Percentiles rank a stretch among this genome's conserved stretches.
Conservation (phyloP, 2,113 vertebrate genomes). For the Psephotus haematonotus region DNA sequence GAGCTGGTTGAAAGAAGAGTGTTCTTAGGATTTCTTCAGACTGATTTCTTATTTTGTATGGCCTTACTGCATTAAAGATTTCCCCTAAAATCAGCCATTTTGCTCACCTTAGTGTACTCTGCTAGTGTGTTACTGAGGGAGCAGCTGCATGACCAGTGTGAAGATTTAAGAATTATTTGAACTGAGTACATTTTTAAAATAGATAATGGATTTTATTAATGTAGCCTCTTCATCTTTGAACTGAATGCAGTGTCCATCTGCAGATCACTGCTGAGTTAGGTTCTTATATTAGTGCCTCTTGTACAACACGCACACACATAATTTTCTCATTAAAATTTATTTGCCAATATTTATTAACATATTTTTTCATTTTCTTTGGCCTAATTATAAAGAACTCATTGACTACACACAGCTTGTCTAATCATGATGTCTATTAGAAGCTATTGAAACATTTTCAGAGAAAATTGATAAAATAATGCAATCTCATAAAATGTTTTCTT, state of each 20-base stretch:
- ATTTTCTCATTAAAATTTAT: conserved; percentile 9
- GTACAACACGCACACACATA: neutral
- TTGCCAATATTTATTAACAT: neutral
- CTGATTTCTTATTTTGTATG: neutral
- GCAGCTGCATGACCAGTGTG: neutral
- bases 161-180: neutral
- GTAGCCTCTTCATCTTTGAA: neutral
- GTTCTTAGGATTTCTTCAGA: neutral
- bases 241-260: neutral
- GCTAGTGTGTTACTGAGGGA: neutral
- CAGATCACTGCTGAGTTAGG: neutral
- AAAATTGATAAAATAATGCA: neutral
- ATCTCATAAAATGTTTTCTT: neutral
- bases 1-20: neutral
- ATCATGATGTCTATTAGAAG: neutral
- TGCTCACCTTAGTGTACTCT: fast-evolving
- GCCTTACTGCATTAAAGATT: neutral
- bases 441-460: neutral
- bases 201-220: conserved; percentile 10
- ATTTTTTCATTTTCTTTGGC: neutral
- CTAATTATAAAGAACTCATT: neutral
- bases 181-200: neutral
- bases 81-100: neutral
- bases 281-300: neutral
- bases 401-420: neutral